Conservation (phyloP, 2,888 invertebrate genomes). For the Drosophila pseudotakahashii region DNA sequence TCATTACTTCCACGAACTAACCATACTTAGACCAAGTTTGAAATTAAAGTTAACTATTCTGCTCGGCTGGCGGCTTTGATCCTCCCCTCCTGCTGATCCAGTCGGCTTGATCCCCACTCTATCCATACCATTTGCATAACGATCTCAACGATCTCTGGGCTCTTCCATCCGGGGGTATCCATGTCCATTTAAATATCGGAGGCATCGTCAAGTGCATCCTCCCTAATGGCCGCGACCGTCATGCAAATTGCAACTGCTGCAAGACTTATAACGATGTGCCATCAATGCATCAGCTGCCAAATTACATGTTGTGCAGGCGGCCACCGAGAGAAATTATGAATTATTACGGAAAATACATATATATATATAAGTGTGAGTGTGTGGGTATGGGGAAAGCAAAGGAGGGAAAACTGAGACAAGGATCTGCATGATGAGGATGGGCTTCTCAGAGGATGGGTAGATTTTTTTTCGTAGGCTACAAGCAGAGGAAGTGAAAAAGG, state of each 20-base stretch:
- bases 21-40: no score
- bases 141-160: constrained; percentile 1
- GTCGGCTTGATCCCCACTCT: neutral
- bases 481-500: constrained; percentile 12
- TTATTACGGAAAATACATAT: constrained; percentile 25
- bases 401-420: constrained; percentile 37
- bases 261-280: constrained; percentile 35
- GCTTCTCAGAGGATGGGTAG: neutral
- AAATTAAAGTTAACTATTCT: no score
- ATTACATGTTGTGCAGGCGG: constrained; percentile 42
- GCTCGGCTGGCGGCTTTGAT: neutral
- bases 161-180: neutral
- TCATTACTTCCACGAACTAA: no score
- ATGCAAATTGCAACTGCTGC: constrained; percentile 44
- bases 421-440: constrained; percentile 20
- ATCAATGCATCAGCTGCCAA: constrained; percentile 56
- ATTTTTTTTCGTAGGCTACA: neutral
- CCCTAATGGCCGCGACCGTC: constrained; percentile 40
- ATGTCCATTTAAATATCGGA: neutral
- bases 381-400: constrained; percentile 1
- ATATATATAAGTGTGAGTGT: no score
- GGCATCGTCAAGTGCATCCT: constrained; percentile 33
- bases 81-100: neutral
- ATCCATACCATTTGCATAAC: constrained; percentile 25
- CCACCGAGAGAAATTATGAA: constrained; percentile 38